Evolutionary conservation across 2,797 vertebrate genomes (phyloP), one percentile per base, ranked within the genome.

Genomic region (Muscicapa comitata): DNA sequence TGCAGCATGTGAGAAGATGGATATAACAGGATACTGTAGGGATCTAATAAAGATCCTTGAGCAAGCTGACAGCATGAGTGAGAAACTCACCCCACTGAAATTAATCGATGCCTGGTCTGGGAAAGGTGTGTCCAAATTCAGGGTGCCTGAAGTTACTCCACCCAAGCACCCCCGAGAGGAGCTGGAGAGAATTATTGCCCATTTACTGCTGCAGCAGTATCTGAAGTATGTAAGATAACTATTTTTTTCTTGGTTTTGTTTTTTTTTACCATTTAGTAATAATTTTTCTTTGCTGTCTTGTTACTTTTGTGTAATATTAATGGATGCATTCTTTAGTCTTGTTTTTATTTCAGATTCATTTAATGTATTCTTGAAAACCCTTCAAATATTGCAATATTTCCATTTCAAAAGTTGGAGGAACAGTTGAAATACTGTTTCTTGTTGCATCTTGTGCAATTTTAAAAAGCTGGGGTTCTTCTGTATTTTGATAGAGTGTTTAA

Each of bases 21-120:
- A 99, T 88, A 77, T 99, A 54, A 98, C 98, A 3, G 89, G 97
- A 35, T 97, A 99, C 61, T 99, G 98, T 77, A 97, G 95, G 66
- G 98, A 99, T 88, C 97, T 99, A n/a, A 88, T 99, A 93, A 98
- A 98, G 87, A 98, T 99, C 48, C 53, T 99, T 75, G 98, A 99
- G 91, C 94, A 98, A 73, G 99, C 99, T 1, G 96, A 97, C 12
- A 98, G 97, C 42, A 91, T 98, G 97, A 98, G 98, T 51, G 99
- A 99, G 96, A 99, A 98, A 86, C 98, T 99, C 75, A 99, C 99
- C 3, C 99, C 99, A 2, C 94, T 99, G 95, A 99, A 99, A 94
- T 95, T 99, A 94, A 97, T 99, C 0, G 99, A 99, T 31, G 94
- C 99, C 0, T 99, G 99, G 99, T 97, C 97, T 96, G 99, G 99